Conservation (phyloP, 2,888 invertebrate species). For the Adelphocoris suturalis region DNA sequence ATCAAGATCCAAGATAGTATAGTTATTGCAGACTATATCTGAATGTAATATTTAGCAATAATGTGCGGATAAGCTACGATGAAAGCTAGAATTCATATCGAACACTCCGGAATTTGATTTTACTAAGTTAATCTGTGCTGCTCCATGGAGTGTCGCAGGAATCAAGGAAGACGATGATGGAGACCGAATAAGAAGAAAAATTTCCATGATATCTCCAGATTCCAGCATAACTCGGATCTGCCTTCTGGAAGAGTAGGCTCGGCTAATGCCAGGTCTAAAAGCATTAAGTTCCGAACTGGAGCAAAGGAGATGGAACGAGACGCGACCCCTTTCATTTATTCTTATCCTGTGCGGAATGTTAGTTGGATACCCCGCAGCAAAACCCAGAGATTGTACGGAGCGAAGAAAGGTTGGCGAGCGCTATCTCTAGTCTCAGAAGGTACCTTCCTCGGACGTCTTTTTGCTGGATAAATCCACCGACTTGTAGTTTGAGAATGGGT, state of each 20-base stretch:
- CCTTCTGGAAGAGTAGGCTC: neutral
- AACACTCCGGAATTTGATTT: too few relatives aligned
- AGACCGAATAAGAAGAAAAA: neutral
- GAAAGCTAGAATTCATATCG: too few relatives aligned
- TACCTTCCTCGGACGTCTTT: conserved; percentile 47
- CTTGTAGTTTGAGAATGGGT: conserved; percentile 62
- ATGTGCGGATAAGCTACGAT: too few relatives aligned
- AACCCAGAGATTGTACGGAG: conserved; percentile 6
- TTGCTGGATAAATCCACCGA: conserved; percentile 67
- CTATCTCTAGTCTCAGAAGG: neutral
- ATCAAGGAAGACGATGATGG: too few relatives aligned
- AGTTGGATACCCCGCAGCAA: conserved; percentile 13
- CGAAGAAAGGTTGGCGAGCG: conserved; percentile 22
- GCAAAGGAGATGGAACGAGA: conserved; percentile 2
- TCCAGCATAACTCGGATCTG: neutral
- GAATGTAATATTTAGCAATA: too few relatives aligned
- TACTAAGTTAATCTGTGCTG: too few relatives aligned
- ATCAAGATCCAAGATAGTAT: too few relatives aligned
- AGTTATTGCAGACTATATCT: too few relatives aligned
- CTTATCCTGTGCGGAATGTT: conserved; percentile 44
- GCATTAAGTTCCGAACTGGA: conserved; percentile 18
- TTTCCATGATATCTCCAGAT: neutral
- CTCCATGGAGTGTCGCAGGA: too few relatives aligned
- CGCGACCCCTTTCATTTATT: conserved; percentile 45
- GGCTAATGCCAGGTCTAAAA: neutral